These are phyloP conservation scores for Phoxinus dragarum DNA, from an alignment of 2,797 vertebrate species.

Conservation along the genomic window DNA sequence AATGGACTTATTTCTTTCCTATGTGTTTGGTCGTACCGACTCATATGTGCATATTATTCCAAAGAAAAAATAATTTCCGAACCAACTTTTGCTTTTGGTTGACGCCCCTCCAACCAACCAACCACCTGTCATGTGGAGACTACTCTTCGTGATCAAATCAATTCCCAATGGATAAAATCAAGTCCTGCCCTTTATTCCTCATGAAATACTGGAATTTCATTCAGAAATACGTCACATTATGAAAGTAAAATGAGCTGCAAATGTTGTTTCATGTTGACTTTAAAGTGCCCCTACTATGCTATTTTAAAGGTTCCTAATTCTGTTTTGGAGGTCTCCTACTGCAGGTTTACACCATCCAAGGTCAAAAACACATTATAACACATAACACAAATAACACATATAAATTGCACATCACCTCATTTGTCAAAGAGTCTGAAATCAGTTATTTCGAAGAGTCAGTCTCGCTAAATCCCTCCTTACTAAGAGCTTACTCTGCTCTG, in stretches of 20 bases:
- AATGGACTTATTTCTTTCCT: background rate
- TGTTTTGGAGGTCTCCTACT: background rate
- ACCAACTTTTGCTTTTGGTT: background rate
- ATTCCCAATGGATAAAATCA: background rate
- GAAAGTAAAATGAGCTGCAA: background rate
- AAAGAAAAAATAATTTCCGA: background rate
- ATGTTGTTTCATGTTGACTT: background rate
- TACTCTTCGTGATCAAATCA: background rate
- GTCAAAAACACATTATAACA: background rate
- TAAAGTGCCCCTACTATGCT: background rate
- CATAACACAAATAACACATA: too few species aligned
- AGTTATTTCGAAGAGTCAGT: background rate
- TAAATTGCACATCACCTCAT: background rate
- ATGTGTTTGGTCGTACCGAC: background rate
- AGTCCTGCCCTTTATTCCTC: background rate
- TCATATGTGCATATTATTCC: background rate
- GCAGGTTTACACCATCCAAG: background rate
- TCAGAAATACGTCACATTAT: background rate
- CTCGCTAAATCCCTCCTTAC: background rate
- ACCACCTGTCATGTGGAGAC: background rate
- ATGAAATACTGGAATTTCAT: background rate
- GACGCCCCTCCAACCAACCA: too few species aligned
- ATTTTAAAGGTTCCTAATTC: background rate
- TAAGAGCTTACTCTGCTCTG: background rate
- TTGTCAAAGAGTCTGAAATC: background rate